These are phyloP conservation scores for Eolophus roseicapilla DNA, from an alignment of 2,113 vertebrate genomes.

Conservation along the genomic window DNA sequence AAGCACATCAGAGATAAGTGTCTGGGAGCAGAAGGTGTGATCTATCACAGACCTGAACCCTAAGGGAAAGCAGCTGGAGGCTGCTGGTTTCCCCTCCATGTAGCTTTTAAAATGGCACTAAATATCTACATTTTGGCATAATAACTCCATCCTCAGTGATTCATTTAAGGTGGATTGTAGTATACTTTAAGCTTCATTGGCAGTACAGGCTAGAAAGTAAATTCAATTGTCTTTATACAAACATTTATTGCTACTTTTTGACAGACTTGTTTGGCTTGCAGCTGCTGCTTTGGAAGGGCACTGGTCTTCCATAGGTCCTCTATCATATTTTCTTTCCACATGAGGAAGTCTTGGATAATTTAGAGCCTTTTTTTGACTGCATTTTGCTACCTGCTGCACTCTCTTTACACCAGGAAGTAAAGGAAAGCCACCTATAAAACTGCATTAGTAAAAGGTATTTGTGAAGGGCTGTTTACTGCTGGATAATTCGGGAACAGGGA, in stretches of 20 bases:
- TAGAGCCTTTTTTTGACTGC: background rate
- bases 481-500: background rate
- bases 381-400: background rate
- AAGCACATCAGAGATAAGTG: background rate
- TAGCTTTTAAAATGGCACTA: background rate
- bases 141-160: background rate
- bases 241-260: background rate
- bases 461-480: background rate
- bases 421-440: background rate
- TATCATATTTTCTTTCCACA: background rate
- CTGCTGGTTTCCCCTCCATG: background rate
- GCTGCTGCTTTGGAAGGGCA: background rate
- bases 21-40: background rate
- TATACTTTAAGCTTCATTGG: background rate
- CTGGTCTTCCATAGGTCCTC: background rate
- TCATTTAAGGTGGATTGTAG: background rate
- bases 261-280: background rate
- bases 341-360: background rate
- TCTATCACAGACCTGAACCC: background rate
- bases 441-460: background rate
- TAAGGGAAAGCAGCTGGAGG: background rate
- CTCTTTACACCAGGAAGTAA: background rate
- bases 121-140: background rate
- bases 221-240: background rate
- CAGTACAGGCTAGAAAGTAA: background rate